These are phyloP conservation scores for Brachyopa scutellaris DNA, from an alignment of 2,888 invertebrate genomes.

Conservation along the genomic window DNA sequence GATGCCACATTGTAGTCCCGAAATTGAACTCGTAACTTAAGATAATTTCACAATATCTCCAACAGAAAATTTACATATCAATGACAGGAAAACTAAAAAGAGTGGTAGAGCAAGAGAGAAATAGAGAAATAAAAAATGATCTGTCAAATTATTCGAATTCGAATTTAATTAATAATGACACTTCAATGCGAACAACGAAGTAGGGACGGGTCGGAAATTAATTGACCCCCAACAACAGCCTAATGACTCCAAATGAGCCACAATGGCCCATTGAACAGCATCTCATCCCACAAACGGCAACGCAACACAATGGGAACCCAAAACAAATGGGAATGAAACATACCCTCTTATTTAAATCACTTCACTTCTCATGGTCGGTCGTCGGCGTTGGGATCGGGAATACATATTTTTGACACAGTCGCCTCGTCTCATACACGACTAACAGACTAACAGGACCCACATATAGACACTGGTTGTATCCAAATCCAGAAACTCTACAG, in stretches of 20 bases:
- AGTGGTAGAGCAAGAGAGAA: not conserved
- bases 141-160: slow-evolving; percentile 57
- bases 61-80: slow-evolving; percentile 30
- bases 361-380: slow-evolving; percentile 23
- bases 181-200: slow-evolving; percentile 25
- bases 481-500: slow-evolving; percentile 22
- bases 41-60: slow-evolving; percentile 28
- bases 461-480: too few relatives aligned
- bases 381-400: too few relatives aligned
- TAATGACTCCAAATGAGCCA: slow-evolving; percentile 67
- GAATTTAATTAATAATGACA: slow-evolving; percentile 64
- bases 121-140: slow-evolving; percentile 9
- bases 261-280: slow-evolving; percentile 49
- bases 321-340: slow-evolving; percentile 51
- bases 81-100: not conserved
- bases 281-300: slow-evolving; percentile 33
- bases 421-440: slow-evolving; percentile 4
- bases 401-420: slow-evolving; percentile 29
- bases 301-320: slow-evolving; percentile 32
- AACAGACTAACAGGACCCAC: not conserved
- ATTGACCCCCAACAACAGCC: slow-evolving; percentile 52
- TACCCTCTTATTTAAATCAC: slow-evolving; percentile 59
- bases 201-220: slow-evolving; percentile 20
- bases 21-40: slow-evolving; percentile 62
- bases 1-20: slow-evolving; percentile 3